phyloP scores from a whole-genome alignment of 2,888 invertebrate species.

The Branchellion lobata region DNA sequence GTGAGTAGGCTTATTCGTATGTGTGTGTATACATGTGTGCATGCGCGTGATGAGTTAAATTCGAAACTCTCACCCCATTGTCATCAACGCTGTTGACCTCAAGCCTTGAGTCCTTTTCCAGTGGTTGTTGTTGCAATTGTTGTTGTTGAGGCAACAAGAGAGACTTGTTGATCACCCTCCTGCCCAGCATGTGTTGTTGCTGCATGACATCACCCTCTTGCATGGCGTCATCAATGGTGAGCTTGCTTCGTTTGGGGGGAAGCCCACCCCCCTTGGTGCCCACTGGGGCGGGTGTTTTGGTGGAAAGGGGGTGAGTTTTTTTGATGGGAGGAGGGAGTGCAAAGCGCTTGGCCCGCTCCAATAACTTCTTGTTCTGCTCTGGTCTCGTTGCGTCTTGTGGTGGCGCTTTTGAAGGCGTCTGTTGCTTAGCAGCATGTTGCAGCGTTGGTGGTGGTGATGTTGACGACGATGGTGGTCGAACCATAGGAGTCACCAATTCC shows the following conservation, averaged over 20 bases:
- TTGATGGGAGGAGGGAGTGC: constrained; percentile 49
- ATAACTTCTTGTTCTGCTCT: not conserved
- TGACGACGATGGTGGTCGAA: not conserved
- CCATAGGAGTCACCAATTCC: not conserved
- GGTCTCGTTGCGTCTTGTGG: not conserved
- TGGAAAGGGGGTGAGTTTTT: not conserved
- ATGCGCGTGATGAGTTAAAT: not conserved
- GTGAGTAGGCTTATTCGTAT: constrained; percentile 62
- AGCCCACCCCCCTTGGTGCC: not conserved
- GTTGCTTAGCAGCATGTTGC: not conserved
- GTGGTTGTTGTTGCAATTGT: no score
- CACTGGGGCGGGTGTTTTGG: not conserved
- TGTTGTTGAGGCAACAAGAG: not conserved
- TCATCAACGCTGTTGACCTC: not conserved
- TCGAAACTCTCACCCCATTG: not conserved
- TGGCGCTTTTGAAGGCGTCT: not conserved
- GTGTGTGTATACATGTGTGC: not conserved
- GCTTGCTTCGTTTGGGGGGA: not conserved
- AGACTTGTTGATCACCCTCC: constrained; percentile 1
- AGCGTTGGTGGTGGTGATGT: not conserved
- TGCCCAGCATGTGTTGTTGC: not conserved
- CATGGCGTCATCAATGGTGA: not conserved
- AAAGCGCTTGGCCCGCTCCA: not conserved
- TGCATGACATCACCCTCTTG: not conserved
- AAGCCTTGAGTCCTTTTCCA: not conserved